Conservation (phyloP, 2,888 invertebrate species). For the Lithophane leautieri region DNA sequence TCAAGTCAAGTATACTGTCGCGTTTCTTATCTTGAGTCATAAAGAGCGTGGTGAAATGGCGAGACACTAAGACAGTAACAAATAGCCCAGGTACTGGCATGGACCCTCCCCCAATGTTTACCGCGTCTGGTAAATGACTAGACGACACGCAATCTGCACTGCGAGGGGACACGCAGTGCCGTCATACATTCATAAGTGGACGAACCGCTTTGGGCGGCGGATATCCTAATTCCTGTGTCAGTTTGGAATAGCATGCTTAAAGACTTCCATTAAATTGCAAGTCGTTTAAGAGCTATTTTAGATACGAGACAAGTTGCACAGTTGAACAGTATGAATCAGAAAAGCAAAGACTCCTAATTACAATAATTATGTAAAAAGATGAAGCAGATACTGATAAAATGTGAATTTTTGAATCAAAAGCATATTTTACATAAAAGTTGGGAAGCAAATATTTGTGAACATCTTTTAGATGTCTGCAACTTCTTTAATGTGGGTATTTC, state of each 20-base stretch:
- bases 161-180: constrained; percentile 74
- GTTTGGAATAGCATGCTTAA: constrained; percentile 57
- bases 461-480: not conserved
- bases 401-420: not conserved
- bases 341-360: not conserved
- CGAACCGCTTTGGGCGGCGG: constrained; percentile 76
- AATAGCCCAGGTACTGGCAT: constrained; percentile 52
- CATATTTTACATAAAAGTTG: constrained; percentile 1
- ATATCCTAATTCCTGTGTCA: constrained; percentile 77
- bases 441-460: not conserved
- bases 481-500: not conserved
- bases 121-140: constrained; percentile 77
- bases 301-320: not conserved
- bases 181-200: constrained; percentile 73
- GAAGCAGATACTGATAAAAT: not conserved
- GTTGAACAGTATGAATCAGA: not conserved
- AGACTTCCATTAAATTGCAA: constrained; percentile 35
- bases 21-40: constrained; percentile 44
- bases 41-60: constrained; percentile 49
- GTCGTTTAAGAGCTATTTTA: constrained; percentile 7
- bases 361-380: not conserved
- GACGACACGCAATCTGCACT: constrained; percentile 79
- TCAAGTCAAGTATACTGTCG: constrained; percentile 29
- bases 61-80: constrained; percentile 57
- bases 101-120: constrained; percentile 71